Evolutionary conservation across 2,888 invertebrate genomes (phyloP).

Genomic region (Seira ritae): DNA sequence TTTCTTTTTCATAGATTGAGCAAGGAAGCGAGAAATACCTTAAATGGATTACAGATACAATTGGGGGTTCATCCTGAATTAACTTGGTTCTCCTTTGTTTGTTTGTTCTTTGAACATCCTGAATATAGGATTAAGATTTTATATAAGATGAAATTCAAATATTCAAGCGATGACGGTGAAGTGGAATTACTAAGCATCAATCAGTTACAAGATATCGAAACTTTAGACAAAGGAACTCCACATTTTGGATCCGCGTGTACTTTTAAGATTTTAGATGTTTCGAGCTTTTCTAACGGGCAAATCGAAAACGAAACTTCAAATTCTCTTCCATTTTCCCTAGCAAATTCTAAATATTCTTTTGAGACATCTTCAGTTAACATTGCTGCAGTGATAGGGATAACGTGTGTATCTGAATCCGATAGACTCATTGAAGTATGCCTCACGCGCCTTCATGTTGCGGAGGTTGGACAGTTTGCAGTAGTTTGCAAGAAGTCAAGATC

Average conservation of each 20-base stretch:
- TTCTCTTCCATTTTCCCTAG: neutral
- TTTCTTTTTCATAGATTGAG: conserved; percentile 78
- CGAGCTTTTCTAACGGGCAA: conserved; percentile 35
- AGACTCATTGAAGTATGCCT: conserved; percentile 57
- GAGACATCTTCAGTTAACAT: neutral
- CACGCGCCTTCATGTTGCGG: conserved; percentile 46
- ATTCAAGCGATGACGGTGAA: conserved; percentile 42
- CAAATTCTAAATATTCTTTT: conserved; percentile 12
- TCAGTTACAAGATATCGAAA: neutral
- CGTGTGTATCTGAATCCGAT: conserved; percentile 51
- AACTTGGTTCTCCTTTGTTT: neutral
- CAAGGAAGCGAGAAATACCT: conserved; percentile 87
- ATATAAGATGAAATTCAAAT: conserved; percentile 29
- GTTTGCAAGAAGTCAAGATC: conserved; percentile 22
- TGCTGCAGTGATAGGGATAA: conserved; percentile 41
- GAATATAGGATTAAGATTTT: neutral
- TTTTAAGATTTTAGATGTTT: conserved; percentile 23
- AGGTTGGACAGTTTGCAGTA: conserved; percentile 32
- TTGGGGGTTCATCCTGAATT: conserved; percentile 72
- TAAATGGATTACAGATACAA: conserved; percentile 84
- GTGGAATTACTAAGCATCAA: conserved; percentile 3
- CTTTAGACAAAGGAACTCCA: conserved; percentile 33
- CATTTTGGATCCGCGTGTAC: conserved; percentile 31
- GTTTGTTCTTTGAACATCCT: too few relatives aligned
- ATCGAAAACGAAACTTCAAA: neutral